Evolutionary conservation across 2,797 vertebrate species (phyloP).

Genomic region (Pseudomugil gertrudae): DNA sequence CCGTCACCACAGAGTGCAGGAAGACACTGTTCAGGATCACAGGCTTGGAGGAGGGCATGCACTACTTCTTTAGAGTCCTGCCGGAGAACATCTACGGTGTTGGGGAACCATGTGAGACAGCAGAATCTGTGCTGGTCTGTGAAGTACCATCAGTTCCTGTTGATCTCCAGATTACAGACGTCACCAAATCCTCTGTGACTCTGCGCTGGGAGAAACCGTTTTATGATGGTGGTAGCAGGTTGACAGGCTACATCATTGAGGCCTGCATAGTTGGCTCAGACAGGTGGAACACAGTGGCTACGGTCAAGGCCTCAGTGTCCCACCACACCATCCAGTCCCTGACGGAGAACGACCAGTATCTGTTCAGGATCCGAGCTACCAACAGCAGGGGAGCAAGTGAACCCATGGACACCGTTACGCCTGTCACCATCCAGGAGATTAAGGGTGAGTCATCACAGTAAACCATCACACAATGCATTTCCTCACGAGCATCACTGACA

Average conservation of each 20-base stretch:
- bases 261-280: constrained; percentile 94
- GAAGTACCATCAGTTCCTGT: constrained; percentile 93
- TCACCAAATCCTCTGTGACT: constrained; percentile 90
- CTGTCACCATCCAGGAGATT: constrained; percentile 91
- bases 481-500: not conserved
- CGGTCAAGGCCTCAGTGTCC: constrained; percentile 85
- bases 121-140: constrained; percentile 90
- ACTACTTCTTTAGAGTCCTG: constrained; percentile 97
- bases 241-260: constrained; percentile 92
- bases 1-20: constrained; percentile 94
- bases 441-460: constrained; percentile 82
- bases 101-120: constrained; percentile 93
- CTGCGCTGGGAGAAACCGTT: constrained; percentile 93
- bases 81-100: constrained; percentile 98
- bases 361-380: constrained; percentile 93
- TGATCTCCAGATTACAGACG: constrained; percentile 88
- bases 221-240: constrained; percentile 91
- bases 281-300: constrained; percentile 90
- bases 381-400: constrained; percentile 95
- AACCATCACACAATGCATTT: not conserved
- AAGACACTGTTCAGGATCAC: constrained; percentile 94
- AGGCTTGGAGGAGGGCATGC: constrained; percentile 89
- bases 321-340: constrained; percentile 90
- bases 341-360: constrained; percentile 94
- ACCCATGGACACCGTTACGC: constrained; percentile 90